phyloP scores from a whole-genome alignment of 2,888 invertebrate species.

The Callinectes sapidus region DNA sequence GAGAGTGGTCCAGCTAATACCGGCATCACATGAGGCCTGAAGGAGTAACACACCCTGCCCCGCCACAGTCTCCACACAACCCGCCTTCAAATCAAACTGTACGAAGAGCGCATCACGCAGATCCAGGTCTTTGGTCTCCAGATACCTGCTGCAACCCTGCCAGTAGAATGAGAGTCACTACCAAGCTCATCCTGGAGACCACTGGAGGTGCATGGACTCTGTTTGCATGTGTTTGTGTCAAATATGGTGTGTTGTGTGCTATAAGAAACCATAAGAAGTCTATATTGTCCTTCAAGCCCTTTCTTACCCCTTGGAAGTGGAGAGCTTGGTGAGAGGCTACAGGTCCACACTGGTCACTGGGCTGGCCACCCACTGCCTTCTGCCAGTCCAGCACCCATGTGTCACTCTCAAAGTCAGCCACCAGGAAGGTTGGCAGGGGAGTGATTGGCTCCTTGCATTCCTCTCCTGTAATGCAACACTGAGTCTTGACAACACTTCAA shows the following conservation, averaged over 20 bases:
- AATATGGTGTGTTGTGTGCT: too few species aligned
- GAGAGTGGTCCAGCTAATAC: conserved; percentile 75
- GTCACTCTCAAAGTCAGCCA: conserved; percentile 74
- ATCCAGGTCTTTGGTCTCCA: conserved; percentile 75
- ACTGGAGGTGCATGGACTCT: not conserved
- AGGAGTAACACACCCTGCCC: conserved; percentile 74
- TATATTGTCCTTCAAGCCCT: too few species aligned
- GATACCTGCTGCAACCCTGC: conserved; percentile 75
- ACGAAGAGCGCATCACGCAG: conserved; percentile 75
- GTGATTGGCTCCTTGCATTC: conserved; percentile 74
- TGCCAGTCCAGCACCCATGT: conserved; percentile 74
- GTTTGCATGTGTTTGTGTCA: not conserved
- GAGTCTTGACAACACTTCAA: not conserved
- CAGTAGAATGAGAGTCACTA: conserved; percentile 43
- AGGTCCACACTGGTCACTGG: conserved; percentile 75
- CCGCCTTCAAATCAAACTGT: conserved; percentile 76
- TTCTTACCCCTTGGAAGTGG: conserved; percentile 76
- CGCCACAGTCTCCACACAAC: conserved; percentile 74
- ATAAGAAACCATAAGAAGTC: too few species aligned
- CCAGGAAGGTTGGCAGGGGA: conserved; percentile 74
- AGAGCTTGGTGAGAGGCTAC: conserved; percentile 75
- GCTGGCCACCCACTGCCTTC: conserved; percentile 75
- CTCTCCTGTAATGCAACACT: conserved; percentile 36
- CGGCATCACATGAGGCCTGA: conserved; percentile 75
- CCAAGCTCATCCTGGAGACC: not conserved